A percentile compares a stretch with the other conserved stretches of the same genome.
These are phyloP conservation scores for Cichlasoma orientale DNA, from an alignment of 2,797 vertebrate genomes.

Conservation along the genomic window DNA sequence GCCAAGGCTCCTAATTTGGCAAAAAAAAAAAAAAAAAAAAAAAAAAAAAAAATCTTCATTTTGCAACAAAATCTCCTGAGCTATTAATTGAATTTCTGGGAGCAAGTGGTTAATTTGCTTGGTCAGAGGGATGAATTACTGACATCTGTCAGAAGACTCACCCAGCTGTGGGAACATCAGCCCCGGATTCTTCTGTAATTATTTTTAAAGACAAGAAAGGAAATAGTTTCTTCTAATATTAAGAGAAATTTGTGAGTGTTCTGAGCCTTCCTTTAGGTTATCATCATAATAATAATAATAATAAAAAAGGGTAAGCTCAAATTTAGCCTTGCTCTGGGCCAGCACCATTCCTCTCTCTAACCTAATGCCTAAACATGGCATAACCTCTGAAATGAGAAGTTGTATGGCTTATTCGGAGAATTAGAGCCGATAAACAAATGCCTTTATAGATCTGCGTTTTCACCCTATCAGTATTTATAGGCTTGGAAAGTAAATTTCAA, in stretches of 20 bases:
- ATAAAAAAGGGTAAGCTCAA: not conserved
- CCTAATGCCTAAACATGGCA: constrained; percentile 6
- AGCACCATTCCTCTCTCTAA: not conserved
- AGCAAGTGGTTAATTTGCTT: constrained; percentile 63
- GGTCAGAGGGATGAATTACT: constrained; percentile 44
- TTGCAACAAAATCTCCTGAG: constrained; percentile 57
- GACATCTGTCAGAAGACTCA: constrained; percentile 33
- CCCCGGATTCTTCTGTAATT: not conserved
- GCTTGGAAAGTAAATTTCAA: constrained; percentile 67
- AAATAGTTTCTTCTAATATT: not conserved
- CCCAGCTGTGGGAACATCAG: constrained; percentile 34
- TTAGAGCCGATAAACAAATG: constrained; percentile 65
- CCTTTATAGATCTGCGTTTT: constrained; percentile 47
- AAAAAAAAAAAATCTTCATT: constrained; percentile 53
- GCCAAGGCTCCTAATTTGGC: constrained; percentile 62
- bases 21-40: constrained; percentile 21
- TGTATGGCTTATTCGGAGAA: constrained; percentile 35
- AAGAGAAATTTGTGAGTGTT: not conserved
- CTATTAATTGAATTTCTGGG: constrained; percentile 60
- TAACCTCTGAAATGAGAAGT: constrained; percentile 33
- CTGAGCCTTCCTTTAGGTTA: not conserved
- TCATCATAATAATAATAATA: not conserved
- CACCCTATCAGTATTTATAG: constrained; percentile 66
- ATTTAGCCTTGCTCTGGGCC: not conserved
- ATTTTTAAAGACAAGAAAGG: not conserved